Evolutionary conservation across 1,140 invertebrate species (phyloP).

Genomic region (Charaxes varanes): DNA sequence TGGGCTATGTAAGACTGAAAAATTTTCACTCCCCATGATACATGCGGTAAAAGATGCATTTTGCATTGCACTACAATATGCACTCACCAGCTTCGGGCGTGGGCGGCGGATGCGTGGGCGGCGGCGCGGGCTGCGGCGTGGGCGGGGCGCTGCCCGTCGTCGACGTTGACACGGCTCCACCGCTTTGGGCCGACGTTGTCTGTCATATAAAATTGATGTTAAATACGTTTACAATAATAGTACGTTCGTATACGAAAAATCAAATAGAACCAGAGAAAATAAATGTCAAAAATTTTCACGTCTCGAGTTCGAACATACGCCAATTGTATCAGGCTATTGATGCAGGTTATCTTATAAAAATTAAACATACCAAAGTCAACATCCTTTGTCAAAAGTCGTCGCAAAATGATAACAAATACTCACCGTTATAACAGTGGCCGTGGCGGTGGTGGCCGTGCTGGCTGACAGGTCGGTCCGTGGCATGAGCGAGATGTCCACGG

Average conservation of each 20-base stretch:
- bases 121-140: slow-evolving; percentile 45
- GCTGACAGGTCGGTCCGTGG: slow-evolving; percentile 24
- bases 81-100: slow-evolving; percentile 56
- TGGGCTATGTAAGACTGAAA: too few species aligned
- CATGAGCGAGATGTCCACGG: slow-evolving; percentile 13
- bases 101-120: slow-evolving; percentile 45
- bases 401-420: too few species aligned
- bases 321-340: too few species aligned
- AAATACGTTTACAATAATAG: background rate
- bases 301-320: background rate
- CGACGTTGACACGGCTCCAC: slow-evolving; percentile 18
- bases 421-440: slow-evolving; percentile 21
- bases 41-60: background rate
- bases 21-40: too few species aligned
- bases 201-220: slow-evolving; percentile 1
- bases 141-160: slow-evolving; percentile 32
- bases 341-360: too few species aligned
- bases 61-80: background rate
- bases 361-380: too few species aligned
- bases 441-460: slow-evolving; percentile 15
- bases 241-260: background rate
- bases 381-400: too few species aligned
- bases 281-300: too few species aligned
- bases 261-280: too few species aligned
- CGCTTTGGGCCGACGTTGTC: slow-evolving; percentile 19